These are phyloP conservation scores for Tetramorium parvispinum DNA, from an alignment of 1,140 invertebrate genomes.

Conservation along the genomic window DNA sequence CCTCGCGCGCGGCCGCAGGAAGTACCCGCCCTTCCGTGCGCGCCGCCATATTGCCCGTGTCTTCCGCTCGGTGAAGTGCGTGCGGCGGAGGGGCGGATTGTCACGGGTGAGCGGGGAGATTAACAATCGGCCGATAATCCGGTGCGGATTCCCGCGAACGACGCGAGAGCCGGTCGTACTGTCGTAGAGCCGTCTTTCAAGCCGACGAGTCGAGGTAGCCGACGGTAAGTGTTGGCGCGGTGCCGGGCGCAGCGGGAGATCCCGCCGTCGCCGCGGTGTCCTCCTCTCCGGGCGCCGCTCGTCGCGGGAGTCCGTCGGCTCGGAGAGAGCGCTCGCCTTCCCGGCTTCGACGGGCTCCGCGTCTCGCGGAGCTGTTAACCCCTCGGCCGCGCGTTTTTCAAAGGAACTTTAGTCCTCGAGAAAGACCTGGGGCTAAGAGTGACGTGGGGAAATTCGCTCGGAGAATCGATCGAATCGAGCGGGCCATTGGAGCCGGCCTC, in stretches of 20 bases:
- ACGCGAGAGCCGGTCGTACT: not conserved
- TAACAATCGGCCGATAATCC: slow-evolving; percentile 66
- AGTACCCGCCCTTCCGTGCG: slow-evolving; percentile 73
- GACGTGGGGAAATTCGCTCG: too few relatives aligned
- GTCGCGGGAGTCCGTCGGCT: not conserved
- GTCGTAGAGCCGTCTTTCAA: slow-evolving; percentile 21
- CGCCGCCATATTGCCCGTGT: slow-evolving; percentile 74
- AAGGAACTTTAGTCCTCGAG: too few relatives aligned
- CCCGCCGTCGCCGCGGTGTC: not conserved
- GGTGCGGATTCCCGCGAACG: slow-evolving; percentile 35
- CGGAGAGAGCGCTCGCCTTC: not conserved
- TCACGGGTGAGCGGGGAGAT: slow-evolving; percentile 53
- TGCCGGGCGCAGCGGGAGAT: not conserved
- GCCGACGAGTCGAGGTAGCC: slow-evolving; percentile 16
- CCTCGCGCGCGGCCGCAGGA: not conserved
- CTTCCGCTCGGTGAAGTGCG: slow-evolving; percentile 69
- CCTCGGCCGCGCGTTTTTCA: too few relatives aligned
- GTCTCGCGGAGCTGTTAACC: too few relatives aligned
- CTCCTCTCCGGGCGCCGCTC: not conserved
- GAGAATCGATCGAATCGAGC: too few relatives aligned
- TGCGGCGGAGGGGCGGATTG: slow-evolving; percentile 42
- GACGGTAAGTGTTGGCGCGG: slow-evolving; percentile 44
- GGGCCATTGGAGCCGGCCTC: too few relatives aligned
- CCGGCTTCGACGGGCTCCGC: not conserved
- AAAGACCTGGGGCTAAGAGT: too few relatives aligned